Base-by-base conservation (phyloP, 2,888 invertebrate genomes). In the Phyllotreta striolata region DNA sequence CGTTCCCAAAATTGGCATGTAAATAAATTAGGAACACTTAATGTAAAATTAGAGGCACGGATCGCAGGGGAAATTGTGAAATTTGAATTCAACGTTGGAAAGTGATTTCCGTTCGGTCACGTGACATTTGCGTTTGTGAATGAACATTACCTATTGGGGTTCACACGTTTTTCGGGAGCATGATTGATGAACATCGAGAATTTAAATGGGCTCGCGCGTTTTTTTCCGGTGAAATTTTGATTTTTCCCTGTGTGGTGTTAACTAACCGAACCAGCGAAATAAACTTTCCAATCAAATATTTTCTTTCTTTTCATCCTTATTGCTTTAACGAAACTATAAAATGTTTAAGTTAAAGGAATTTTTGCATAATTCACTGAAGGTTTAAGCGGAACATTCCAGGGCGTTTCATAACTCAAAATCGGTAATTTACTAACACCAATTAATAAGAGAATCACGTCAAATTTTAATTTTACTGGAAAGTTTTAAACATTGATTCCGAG, bases 11-110 rank as follows among this genome's bases (percentile, higher is more conserved):
- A 79, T 78, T 77, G 77, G 74, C 74, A 74, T 74, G 74, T 79
- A 79, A 79, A 78, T 78, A 78, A 77, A 77, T 79, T 78, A 78
- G 76, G 73, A 72, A 77, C 74, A 78, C 75, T 79, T 78, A 76
- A 76, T 73, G 75, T 73, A 73, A 73, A 78, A 78, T 79, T 79
- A 76, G 74, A 72, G 70, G 75, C 77, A 79, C 79, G 79, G 77
- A 76, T 78, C 76, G 73, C 71, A 78, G 76, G 76, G 80, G 80
- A 80, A 80, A 80, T 80, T 80, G 79, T 77, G 74, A 80, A 79
- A 79, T 80, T 79, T 78, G 78, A 79, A 79, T 80, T 78, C 76
- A 77, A 76, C 75, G 73, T 74, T 72, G 76, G 75, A 74, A 73
- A 74, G 74, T 76, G 79, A 79, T 79, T 79, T 79, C 78, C 78